Base-by-base conservation (phyloP, 1,140 invertebrate species). In the Pseudomyrmex flavicornis region DNA sequence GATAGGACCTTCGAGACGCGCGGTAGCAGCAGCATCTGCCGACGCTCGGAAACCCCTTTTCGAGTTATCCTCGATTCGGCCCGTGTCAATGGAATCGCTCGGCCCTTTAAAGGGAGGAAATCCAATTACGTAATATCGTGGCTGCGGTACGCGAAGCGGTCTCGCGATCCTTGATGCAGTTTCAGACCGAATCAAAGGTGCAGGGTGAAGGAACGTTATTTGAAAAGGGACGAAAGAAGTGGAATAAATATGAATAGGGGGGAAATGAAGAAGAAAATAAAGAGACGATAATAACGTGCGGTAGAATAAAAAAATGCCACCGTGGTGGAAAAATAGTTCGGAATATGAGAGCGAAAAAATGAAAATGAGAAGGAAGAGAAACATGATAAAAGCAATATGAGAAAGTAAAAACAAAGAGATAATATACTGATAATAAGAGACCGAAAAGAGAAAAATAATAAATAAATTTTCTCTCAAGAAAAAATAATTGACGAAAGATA, bases 61-160 rank as follows among this genome's bases (percentile, higher is more conserved):
- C 76, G 89, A 90, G 86, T 90, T 88, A 90, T 90, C 85, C 89
- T 72, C 82, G 83, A 89, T 87, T 87, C 80, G 82, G 83, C 75
- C 35, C 86, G 82, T 87, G 87, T 90, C 89, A 90, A 90, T 90
- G 88, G 88, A 86, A 87, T 65, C 72, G 69, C 87, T 86, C 61
- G 74, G 74, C 84, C 88, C 88, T 88, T 89, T 88, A 88, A 80
- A 84, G 86, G 83, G 83, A 82, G 69, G 52, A 87, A 90, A 91
- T 91, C 90, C 89, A 91, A 91, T 91, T 91, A 91, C 88, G 88
- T 86, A 88, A 88, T 88, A 91, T 89, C 88, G 88, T 88, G 82
- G 84, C 85, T 89, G 85, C 72, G 89, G 76, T 83, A 70, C 65
- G 69, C 70, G 85, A 89, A 87, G 85, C 88, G 61, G 74, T 58